These are phyloP conservation scores for Holothuria glaberrima DNA, from an alignment of 35 echinoderm and acorn worm species.

Conservation along the genomic window DNA sequence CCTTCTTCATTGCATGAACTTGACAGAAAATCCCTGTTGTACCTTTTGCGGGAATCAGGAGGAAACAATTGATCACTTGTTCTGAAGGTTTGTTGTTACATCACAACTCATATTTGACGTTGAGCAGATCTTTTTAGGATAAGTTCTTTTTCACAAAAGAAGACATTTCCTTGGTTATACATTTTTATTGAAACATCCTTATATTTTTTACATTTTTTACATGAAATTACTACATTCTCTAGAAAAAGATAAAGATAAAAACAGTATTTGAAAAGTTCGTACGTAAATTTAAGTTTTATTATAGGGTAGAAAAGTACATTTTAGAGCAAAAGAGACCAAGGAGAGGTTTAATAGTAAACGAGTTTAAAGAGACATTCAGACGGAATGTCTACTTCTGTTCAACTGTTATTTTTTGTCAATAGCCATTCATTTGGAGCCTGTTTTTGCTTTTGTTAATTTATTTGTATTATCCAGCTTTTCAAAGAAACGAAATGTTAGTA, in stretches of 20 bases:
- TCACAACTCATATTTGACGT: background rate
- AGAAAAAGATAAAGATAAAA: background rate
- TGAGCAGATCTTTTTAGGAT: background rate
- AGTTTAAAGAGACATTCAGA: background rate
- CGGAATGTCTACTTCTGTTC: too few species aligned
- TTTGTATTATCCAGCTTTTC: too few species aligned
- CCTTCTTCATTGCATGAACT: background rate
- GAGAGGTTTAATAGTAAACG: background rate
- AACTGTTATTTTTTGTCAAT: too few species aligned
- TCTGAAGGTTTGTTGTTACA: background rate
- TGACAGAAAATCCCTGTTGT: conserved; percentile 11
- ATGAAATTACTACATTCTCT: background rate
- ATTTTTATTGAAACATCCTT: background rate
- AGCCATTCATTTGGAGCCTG: too few species aligned
- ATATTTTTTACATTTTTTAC: background rate
- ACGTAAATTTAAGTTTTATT: background rate
- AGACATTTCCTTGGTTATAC: background rate
- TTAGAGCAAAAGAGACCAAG: background rate
- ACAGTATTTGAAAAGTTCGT: background rate
- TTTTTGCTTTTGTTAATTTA: too few species aligned
- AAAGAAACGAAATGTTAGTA: too few species aligned
- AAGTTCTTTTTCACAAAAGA: background rate
- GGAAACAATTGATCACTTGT: background rate
- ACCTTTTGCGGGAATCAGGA: background rate
- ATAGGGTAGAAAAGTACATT: background rate